These are phyloP conservation scores for Spea bombifrons DNA, from an alignment of 2,113 vertebrate species.

Conservation along the genomic window DNA sequence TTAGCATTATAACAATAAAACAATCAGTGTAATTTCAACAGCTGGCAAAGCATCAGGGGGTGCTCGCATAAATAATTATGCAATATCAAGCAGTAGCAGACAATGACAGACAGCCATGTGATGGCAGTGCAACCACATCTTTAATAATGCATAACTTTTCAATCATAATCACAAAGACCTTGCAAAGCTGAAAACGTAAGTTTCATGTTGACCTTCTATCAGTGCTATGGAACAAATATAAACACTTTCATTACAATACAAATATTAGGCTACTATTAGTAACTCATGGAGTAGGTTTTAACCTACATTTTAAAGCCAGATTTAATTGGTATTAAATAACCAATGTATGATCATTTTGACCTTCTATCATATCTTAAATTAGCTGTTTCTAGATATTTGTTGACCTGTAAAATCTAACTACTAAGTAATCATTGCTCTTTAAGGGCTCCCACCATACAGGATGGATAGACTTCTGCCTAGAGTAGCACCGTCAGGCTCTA, in stretches of 20 bases:
- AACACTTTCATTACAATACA: not conserved
- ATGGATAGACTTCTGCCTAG: too few species aligned
- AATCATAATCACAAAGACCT: constrained; percentile 45
- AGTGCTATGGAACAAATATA: not conserved
- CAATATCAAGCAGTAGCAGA: constrained; percentile 16
- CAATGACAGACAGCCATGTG: constrained; percentile 33
- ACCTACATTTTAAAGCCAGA: too few species aligned
- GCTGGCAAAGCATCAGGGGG: constrained; percentile 46
- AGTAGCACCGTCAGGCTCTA: too few species aligned
- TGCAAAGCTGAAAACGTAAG: not conserved
- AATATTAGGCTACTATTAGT: not conserved
- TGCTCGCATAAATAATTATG: constrained; percentile 44
- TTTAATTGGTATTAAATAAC: too few species aligned
- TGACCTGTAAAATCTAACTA: too few species aligned
- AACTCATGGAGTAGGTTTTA: too few species aligned
- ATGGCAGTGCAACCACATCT: constrained; percentile 34
- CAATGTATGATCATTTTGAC: too few species aligned
- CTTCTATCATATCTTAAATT: too few species aligned
- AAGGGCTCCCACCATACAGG: too few species aligned
- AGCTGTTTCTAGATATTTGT: too few species aligned
- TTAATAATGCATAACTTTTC: constrained; percentile 21
- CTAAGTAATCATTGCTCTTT: too few species aligned
- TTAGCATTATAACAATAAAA: constrained; percentile 38
- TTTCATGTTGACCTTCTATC: not conserved
- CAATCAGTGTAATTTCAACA: constrained; percentile 38